Percentiles rank a stretch among this genome's conserved stretches.
Conservation (phyloP, 1,140 invertebrate genomes). For the Sogatella furcifera region DNA sequence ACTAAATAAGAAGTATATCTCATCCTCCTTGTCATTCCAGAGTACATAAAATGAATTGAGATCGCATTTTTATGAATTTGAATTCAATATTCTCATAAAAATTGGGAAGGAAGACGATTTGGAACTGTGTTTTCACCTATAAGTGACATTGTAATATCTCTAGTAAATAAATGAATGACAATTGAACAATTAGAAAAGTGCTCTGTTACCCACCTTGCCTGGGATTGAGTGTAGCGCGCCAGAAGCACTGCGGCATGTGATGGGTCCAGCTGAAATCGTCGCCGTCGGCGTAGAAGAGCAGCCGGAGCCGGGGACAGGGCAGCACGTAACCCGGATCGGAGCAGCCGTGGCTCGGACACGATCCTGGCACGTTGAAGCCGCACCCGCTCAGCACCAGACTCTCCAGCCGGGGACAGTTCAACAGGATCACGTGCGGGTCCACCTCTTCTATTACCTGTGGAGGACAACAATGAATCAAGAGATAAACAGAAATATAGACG, state of each 20-base stretch:
- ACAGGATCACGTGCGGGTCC: slow-evolving; percentile 25
- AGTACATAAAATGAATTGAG: no score
- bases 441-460: slow-evolving; percentile 29
- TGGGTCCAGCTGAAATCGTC: slow-evolving; percentile 30
- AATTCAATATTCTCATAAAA: no score
- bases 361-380: slow-evolving; percentile 20
- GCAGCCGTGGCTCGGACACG: slow-evolving; percentile 13
- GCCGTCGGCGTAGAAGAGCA: slow-evolving; percentile 28
- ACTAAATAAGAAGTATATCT: no score
- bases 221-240: slow-evolving; percentile 19
- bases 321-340: not conserved
- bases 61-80: no score
- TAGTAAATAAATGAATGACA: no score
- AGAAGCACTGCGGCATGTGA: slow-evolving; percentile 26
- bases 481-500: not conserved
- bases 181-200: no score
- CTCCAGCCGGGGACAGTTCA: slow-evolving; percentile 21
- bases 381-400: slow-evolving; percentile 26
- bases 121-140: no score
- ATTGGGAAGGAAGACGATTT: no score
- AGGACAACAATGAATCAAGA: not conserved
- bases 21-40: no score
- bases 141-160: no score
- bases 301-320: slow-evolving; percentile 9
- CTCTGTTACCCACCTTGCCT: not conserved